Evolutionary conservation across 1,140 invertebrate species (phyloP), one percentile per base, ranked within the genome.

Genomic region (Pogonomyrmex californicus): DNA sequence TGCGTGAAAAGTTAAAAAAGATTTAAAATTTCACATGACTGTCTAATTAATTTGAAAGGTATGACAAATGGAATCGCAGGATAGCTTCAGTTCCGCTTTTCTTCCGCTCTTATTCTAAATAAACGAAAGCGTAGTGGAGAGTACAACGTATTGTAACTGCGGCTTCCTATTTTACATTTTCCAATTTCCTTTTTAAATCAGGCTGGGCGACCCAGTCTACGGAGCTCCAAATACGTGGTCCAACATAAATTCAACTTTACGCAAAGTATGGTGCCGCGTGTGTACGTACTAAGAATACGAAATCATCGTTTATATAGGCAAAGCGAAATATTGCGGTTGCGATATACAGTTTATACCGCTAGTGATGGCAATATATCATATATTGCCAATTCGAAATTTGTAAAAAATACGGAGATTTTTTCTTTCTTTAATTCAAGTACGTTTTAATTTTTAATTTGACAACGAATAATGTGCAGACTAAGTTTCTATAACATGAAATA

Each of bases 101-200:
- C 23, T 23, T 23, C 12, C 10, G 10, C 30, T 36, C 30, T 60
- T 71, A 23, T 47, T 47, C 23, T 5, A 17, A 44, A 71, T 71
- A 82, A 82, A 82, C 58, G 66, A 14, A 33, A 60, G 17, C 30
- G 23, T 23, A 23, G 66, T 41, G 63, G 54, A 49, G 54, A 76
- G n/a, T 58, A 58, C 66, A 60, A 73, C 41, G 54, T 82, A 82
- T 82, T 82, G 68, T 71, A 58, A 71, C 79, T 54, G 41, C 30
- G 30, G 66, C 51, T 82, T 71, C 41, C 51, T 82, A 47, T 44
- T 82, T 82, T 82, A 82, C 79, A 82, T 82, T 82, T 82, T 82
- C 79, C 79, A 82, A 82, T 82, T 51, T 82, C 17, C 30, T 82
- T 82, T 82, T 82, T 82, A 82, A 82, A 82, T 82, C 66, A 60